phyloP scores from a whole-genome alignment of 2,113 vertebrate genomes.

The Clarias gariepinus region DNA sequence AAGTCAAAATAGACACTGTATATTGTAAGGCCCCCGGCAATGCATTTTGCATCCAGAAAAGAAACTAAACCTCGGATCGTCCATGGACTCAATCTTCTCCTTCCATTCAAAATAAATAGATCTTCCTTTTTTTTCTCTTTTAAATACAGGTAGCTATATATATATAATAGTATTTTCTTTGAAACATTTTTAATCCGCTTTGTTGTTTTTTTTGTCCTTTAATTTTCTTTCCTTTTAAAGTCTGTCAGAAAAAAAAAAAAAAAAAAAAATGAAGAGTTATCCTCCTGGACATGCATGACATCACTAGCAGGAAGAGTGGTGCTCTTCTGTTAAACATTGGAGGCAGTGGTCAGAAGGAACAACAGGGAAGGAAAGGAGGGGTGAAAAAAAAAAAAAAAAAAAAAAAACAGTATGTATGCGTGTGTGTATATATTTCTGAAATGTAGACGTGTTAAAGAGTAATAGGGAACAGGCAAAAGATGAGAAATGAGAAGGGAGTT shows the following conservation, averaged over 20 bases:
- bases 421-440: conserved; percentile 29
- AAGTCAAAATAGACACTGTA: conserved; percentile 70
- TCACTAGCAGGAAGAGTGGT: conserved; percentile 39
- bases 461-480: conserved; percentile 44
- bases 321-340: conserved; percentile 32
- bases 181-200: conserved; percentile 63
- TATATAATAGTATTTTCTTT: conserved; percentile 70
- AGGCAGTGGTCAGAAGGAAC: conserved; percentile 45
- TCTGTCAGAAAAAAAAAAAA: conserved; percentile 54
- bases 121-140: conserved; percentile 64
- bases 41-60: conserved; percentile 76
- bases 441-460: conserved; percentile 61
- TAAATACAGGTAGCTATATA: conserved; percentile 69
- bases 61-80: conserved; percentile 73
- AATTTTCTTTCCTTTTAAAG: conserved; percentile 55
- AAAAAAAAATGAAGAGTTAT: conserved; percentile 48
- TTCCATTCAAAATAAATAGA: conserved; percentile 75
- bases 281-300: conserved; percentile 62
- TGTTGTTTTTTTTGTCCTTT: conserved; percentile 56
- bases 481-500: conserved; percentile 53
- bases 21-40: conserved; percentile 69
- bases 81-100: conserved; percentile 60
- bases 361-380: conserved; percentile 17
- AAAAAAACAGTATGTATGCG: conserved; percentile 11
- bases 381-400: conserved; percentile 42